phyloP scores from a whole-genome alignment of 2,888 invertebrate genomes.

The Agonopterix heracliana region DNA sequence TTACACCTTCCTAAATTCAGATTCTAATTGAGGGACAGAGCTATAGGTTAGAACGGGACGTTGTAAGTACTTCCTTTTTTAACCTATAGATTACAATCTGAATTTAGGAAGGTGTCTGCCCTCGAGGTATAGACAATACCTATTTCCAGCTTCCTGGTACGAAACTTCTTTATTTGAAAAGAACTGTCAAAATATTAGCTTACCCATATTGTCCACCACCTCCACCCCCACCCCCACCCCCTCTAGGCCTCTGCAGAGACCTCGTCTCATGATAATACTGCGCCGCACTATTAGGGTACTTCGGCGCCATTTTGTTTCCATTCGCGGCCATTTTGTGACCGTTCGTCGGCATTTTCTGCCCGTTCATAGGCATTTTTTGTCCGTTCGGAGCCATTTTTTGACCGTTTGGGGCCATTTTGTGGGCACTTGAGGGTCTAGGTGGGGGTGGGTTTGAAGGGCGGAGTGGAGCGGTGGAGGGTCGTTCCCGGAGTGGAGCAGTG shows the following conservation, averaged over 20 bases:
- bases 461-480: constrained; percentile 14
- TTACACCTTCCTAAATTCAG: no score
- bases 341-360: constrained; percentile 11
- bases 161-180: no score
- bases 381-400: constrained; percentile 16
- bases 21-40: no score
- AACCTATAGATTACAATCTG: no score
- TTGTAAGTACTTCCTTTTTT: no score
- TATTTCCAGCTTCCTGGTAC: no score
- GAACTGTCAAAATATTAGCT: constrained; percentile 15
- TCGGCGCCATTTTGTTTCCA: constrained; percentile 29
- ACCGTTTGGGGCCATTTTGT: constrained; percentile 13
- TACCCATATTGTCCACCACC: constrained; percentile 40
- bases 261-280: constrained; percentile 77
- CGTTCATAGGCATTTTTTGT: background rate
- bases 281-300: constrained; percentile 44
- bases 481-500: constrained; percentile 28
- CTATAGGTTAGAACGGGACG: no score
- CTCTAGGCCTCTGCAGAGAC: constrained; percentile 77
- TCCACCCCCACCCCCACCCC: background rate
- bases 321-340: constrained; percentile 12
- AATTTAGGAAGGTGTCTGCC: no score
- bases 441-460: constrained; percentile 34
- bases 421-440: constrained; percentile 28
- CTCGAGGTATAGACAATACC: no score